Percentiles rank a stretch among this genome's conserved stretches.
phyloP scores from a whole-genome alignment of 1,140 invertebrate genomes.

The Oryzaephilus surinamensis region DNA sequence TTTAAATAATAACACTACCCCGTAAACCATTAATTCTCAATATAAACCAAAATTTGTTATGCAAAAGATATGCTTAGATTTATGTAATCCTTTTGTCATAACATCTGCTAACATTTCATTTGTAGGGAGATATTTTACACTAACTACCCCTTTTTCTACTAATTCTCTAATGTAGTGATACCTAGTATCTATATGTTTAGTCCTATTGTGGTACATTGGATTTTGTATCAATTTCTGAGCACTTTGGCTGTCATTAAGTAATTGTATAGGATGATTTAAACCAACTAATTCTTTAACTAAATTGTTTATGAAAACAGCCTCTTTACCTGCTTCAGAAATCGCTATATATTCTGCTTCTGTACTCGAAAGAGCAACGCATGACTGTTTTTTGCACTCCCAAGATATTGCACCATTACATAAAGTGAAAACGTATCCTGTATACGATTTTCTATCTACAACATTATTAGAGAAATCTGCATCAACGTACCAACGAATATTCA shows the following conservation, averaged over 20 bases:
- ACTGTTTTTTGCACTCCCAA: conserved; percentile 32
- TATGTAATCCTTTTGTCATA: no score
- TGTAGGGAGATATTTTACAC: no score
- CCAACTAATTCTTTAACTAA: conserved; percentile 13
- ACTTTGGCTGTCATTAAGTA: conserved; percentile 24
- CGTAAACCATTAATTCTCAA: no score
- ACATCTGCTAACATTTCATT: no score
- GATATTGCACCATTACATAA: conserved; percentile 22
- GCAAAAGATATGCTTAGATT: no score
- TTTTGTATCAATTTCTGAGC: conserved; percentile 20
- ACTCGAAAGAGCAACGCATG: conserved; percentile 29
- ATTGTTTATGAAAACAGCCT: conserved; percentile 19
- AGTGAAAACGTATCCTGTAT: conserved; percentile 32
- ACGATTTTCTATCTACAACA: conserved; percentile 30
- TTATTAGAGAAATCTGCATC: no score
- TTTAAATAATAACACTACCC: no score
- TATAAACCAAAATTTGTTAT: no score
- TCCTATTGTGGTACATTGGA: conserved; percentile 17
- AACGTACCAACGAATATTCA: no score
- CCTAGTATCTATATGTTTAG: conserved; percentile 30
- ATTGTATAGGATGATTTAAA: conserved; percentile 10
- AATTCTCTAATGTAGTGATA: no score
- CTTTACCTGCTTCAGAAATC: conserved; percentile 24
- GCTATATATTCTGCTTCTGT: conserved; percentile 37
- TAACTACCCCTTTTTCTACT: no score